A percentile compares a stretch with the other conserved stretches of the same genome.
phyloP scores from a whole-genome alignment of 2,888 invertebrate genomes.

The Hirtodrosophila confusa region DNA sequence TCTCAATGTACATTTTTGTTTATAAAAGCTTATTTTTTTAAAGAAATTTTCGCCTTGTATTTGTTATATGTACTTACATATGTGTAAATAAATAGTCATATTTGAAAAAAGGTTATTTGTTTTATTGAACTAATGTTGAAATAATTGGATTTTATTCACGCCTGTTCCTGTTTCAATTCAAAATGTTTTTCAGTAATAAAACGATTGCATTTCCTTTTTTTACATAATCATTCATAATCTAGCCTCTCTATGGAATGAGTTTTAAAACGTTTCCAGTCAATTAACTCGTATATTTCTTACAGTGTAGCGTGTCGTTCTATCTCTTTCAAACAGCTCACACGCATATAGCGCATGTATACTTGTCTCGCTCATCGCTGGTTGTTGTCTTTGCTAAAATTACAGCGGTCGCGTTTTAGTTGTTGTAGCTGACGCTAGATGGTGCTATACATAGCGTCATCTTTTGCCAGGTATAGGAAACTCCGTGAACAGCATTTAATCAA shows the following conservation, averaged over 20 bases:
- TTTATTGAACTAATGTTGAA: background rate
- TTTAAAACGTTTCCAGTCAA: too few species aligned
- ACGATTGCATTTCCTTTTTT: too few species aligned
- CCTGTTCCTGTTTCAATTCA: too few species aligned
- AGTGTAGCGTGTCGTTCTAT: conserved; percentile 16
- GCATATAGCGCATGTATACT: background rate
- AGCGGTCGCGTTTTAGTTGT: background rate
- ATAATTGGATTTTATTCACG: background rate
- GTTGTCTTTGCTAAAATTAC: conserved; percentile 14
- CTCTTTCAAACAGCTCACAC: conserved; percentile 9
- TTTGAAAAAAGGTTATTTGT: conserved; percentile 32
- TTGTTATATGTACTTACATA: conserved; percentile 70
- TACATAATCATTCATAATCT: too few species aligned
- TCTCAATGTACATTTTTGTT: conserved; percentile 44
- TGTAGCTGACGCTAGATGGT: background rate
- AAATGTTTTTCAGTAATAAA: too few species aligned
- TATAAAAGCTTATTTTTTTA: conserved; percentile 40
- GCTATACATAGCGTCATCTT: too few species aligned
- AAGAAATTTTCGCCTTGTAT: conserved; percentile 52
- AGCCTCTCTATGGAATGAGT: too few species aligned
- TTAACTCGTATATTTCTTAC: conserved; percentile 4
- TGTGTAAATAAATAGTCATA: conserved; percentile 69
- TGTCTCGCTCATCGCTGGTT: conserved; percentile 19
- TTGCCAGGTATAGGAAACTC: too few species aligned
- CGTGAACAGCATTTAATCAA: too few species aligned